Evolutionary conservation across 1,140 invertebrate genomes (phyloP).

Genomic region (Atta colombica): DNA sequence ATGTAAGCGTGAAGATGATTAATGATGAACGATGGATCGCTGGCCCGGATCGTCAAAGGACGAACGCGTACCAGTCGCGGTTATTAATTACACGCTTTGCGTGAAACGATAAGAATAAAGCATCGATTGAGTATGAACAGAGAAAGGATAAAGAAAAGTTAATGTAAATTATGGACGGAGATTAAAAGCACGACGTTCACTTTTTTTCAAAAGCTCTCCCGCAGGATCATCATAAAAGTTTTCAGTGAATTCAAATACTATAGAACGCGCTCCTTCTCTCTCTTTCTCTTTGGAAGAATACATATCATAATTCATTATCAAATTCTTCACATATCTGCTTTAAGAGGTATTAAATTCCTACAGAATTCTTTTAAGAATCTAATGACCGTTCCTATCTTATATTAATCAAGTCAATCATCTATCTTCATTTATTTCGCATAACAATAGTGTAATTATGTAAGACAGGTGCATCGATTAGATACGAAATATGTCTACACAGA

Average conservation of each 20-base stretch:
- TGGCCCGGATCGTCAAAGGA: background rate
- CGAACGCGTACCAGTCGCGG: conserved; percentile 26
- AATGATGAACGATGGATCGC: conserved; percentile 57
- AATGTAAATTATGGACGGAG: conserved; percentile 43
- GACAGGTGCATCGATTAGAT: background rate
- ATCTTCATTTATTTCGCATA: conserved; percentile 29
- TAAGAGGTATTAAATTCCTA: conserved; percentile 29
- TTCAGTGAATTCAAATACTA: conserved; percentile 4
- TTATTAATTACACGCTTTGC: conserved; percentile 62
- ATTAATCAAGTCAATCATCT: conserved; percentile 57
- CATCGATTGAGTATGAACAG: conserved; percentile 20
- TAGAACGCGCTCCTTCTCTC: conserved; percentile 8
- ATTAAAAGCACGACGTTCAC: conserved; percentile 29
- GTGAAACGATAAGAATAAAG: conserved; percentile 48
- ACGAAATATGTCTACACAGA: background rate
- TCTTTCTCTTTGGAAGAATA: background rate
- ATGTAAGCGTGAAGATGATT: conserved; percentile 59
- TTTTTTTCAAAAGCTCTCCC: background rate
- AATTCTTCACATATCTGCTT: conserved; percentile 24
- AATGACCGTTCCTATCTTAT: conserved; percentile 47
- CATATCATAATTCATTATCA: conserved; percentile 39
- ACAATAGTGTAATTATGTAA: background rate
- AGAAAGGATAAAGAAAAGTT: background rate
- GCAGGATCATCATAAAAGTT: conserved; percentile 43
- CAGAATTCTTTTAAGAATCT: background rate